Evolutionary conservation across 2,113 vertebrate genomes (phyloP).

Genomic region (Erythrolamprus reginae): DNA sequence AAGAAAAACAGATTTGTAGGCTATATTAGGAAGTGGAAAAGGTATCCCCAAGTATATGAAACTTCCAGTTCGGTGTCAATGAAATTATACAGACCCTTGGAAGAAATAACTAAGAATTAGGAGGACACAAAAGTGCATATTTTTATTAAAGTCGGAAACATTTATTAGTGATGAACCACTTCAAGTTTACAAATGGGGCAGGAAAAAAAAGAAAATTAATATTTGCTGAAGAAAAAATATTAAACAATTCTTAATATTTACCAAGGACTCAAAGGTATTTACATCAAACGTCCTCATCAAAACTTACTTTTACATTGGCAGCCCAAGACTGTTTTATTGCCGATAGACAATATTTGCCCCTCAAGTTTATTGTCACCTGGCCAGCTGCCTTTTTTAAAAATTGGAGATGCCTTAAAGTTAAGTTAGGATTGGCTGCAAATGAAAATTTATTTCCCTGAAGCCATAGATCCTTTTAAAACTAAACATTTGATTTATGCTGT

Average conservation of each 20-base stretch:
- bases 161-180: neutral
- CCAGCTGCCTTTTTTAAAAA: neutral
- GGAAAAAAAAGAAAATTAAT: neutral
- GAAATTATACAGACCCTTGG: neutral
- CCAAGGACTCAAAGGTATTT: neutral
- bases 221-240: neutral
- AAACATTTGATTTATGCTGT: neutral
- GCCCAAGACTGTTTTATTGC: neutral
- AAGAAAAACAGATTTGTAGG: neutral
- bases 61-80: neutral
- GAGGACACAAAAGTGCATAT: neutral
- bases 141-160: neutral
- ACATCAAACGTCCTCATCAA: neutral
- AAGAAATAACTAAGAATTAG: neutral
- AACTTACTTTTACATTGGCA: neutral
- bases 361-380: neutral
- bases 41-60: neutral
- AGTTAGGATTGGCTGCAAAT: neutral
- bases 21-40: neutral
- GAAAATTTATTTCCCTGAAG: neutral
- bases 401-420: neutral
- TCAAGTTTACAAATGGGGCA: neutral
- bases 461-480: neutral
- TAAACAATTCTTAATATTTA: neutral
- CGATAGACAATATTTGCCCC: neutral